These are phyloP conservation scores for Triops longicaudatus DNA, from an alignment of 1,140 invertebrate species.

Conservation along the genomic window DNA sequence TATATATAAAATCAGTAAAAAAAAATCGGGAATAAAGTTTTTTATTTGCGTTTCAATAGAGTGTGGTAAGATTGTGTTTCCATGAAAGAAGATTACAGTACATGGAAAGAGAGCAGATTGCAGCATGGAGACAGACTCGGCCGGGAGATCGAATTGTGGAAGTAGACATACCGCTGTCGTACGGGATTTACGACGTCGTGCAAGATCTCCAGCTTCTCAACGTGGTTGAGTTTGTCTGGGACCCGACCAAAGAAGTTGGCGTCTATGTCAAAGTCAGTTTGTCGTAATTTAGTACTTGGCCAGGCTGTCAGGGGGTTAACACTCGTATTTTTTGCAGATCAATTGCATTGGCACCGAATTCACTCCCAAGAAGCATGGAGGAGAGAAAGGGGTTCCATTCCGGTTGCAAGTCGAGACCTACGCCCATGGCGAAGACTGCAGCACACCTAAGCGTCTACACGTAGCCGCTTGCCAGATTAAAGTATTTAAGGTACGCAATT, in stretches of 20 bases:
- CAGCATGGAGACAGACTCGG: constrained; percentile 74
- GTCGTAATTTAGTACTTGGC: not conserved
- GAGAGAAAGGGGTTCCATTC: constrained; percentile 95
- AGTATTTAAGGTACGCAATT: constrained; percentile 55
- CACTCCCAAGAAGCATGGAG: constrained; percentile 94
- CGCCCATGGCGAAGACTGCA: constrained; percentile 44
- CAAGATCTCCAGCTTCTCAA: constrained; percentile 69
- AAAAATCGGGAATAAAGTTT: constrained; percentile 36
- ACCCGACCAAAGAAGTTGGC: constrained; percentile 90
- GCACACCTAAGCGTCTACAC: constrained; percentile 55
- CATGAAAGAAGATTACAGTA: constrained; percentile 93
- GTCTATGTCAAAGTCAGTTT: constrained; percentile 73
- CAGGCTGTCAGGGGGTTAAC: not conserved
- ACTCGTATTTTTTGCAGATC: constrained; percentile 46
- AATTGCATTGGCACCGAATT: constrained; percentile 98
- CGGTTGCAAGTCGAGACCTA: constrained; percentile 86
- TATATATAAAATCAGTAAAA: constrained; percentile 23
- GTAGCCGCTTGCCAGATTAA: constrained; percentile 93
- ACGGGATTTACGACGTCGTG: constrained; percentile 73
- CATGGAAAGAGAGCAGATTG: constrained; percentile 87
- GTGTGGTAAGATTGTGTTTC: constrained; percentile 83
- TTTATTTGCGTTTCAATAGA: constrained; percentile 46
- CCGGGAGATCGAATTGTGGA: constrained; percentile 87
- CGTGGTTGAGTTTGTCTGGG: constrained; percentile 83
- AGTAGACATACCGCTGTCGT: constrained; percentile 85